Percentiles rank a stretch among this genome's conserved stretches.
These are phyloP conservation scores for Nestor notabilis DNA, from an alignment of 2,113 vertebrate genomes.

Conservation along the genomic window DNA sequence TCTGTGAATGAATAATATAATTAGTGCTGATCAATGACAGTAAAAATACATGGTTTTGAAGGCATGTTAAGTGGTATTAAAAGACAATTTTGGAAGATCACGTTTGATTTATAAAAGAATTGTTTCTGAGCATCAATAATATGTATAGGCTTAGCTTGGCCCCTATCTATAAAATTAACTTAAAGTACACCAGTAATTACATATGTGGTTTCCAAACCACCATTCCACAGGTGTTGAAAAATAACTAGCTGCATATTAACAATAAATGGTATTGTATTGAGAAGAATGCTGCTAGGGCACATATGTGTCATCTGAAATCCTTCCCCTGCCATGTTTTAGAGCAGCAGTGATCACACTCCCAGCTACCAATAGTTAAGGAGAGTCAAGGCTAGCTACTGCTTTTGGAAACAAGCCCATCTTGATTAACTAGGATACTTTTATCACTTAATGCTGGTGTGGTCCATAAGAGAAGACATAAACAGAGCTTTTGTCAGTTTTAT, in stretches of 20 bases:
- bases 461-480: not conserved
- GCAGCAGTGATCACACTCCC: not conserved
- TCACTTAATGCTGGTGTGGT: not conserved
- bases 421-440: not conserved
- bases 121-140: not conserved
- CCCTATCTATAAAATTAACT: not conserved
- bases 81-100: not conserved
- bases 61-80: not conserved
- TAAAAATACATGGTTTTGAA: not conserved
- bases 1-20: slow-evolving; percentile 58
- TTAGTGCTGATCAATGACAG: not conserved
- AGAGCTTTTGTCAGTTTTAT: not conserved
- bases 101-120: not conserved
- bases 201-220: not conserved
- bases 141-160: not conserved
- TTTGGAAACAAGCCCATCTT: not conserved
- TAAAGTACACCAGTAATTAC: not conserved
- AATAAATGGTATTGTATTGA: not conserved
- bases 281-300: not conserved
- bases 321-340: not conserved
- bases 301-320: not conserved
- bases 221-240: not conserved
- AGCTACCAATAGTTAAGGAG: not conserved
- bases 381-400: not conserved
- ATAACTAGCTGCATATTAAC: not conserved